Evolutionary conservation across 2,888 invertebrate species (phyloP), one percentile per base, ranked within the genome.

Genomic region (Phengaris arion): DNA sequence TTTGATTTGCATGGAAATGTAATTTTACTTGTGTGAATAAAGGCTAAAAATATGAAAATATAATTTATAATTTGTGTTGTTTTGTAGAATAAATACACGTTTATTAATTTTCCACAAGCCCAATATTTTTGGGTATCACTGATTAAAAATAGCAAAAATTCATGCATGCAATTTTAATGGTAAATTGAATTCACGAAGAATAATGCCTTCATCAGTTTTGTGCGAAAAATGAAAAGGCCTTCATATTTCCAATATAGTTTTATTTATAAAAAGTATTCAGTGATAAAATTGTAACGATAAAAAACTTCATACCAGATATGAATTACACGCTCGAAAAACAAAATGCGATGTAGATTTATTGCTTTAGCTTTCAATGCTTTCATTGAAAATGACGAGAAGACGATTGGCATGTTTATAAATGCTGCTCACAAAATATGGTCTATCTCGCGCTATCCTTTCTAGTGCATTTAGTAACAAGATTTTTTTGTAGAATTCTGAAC

Each of bases 151-250:
- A 45, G 64, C 64, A 64, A 64, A 64, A 64, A 64, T 6, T 64
- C 64, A 45, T 22, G 22, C 64, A 64, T 64, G 70, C 48, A 70
- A 51, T 15, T 51, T 48, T 70, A 48, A 70, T 48, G 70, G 48
- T 51, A 70, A 48, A 48, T 70, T 70, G 70, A 70, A 70, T 70
- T 70, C 15, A 70, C 22, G 48, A 48, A 48, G 51, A 22, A 70
- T 70, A 70, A 70, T 70, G 70, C 48, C 48, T 70, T 70, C 70
- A 70, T 70, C 70, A 70, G 70, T 70, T 70, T 70, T 48, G 70
- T 70, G 48, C 70, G 70, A 70, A 70, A 70, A 70, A 70, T 70
- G 70, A 48, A 70, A 48, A 51, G 51, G 48, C 70, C 48, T 70
- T 70, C 51, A 70, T 70, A 70, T 70, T 70, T 70, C 15, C 70